Conservation (phyloP, 2,888 invertebrate genomes). For the Noctua janthe region DNA sequence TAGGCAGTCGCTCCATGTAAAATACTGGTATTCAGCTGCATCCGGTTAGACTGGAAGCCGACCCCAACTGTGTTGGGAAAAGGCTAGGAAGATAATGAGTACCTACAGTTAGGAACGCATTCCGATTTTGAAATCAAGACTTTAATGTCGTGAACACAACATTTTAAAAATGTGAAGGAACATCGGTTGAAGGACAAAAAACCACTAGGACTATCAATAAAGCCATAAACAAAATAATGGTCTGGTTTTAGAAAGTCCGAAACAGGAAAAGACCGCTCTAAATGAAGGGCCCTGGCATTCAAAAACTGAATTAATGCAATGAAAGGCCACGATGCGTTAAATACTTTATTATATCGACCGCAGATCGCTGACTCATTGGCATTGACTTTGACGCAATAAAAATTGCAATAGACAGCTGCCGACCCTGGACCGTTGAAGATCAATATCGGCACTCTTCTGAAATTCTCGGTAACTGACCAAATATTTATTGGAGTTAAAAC, state of each 20-base stretch:
- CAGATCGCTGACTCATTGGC: slow-evolving; percentile 5
- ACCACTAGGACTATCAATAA: neutral
- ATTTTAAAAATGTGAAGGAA: neutral
- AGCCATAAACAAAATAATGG: neutral
- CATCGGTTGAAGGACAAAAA: neutral
- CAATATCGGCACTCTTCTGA: slow-evolving; percentile 23
- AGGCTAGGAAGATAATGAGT: no score
- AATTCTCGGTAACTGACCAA: slow-evolving; percentile 28
- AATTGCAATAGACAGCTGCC: slow-evolving; percentile 32
- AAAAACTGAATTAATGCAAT: neutral
- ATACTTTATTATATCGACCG: neutral
- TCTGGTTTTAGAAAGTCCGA: neutral
- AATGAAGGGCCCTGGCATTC: slow-evolving; percentile 15
- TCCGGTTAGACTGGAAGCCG: no score
- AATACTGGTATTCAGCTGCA: no score
- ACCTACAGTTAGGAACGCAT: neutral
- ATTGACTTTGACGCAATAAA: slow-evolving; percentile 35
- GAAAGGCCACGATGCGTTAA: slow-evolving; percentile 20
- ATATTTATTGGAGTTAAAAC: slow-evolving; percentile 43
- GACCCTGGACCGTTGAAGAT: slow-evolving; percentile 42
- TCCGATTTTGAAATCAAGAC: neutral
- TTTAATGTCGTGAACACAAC: neutral
- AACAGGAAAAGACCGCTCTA: neutral
- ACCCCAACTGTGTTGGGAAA: no score
- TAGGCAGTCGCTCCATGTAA: no score